These are phyloP conservation scores for Pedionomus torquatus DNA, from an alignment of 2,113 vertebrate genomes.

Conservation along the genomic window DNA sequence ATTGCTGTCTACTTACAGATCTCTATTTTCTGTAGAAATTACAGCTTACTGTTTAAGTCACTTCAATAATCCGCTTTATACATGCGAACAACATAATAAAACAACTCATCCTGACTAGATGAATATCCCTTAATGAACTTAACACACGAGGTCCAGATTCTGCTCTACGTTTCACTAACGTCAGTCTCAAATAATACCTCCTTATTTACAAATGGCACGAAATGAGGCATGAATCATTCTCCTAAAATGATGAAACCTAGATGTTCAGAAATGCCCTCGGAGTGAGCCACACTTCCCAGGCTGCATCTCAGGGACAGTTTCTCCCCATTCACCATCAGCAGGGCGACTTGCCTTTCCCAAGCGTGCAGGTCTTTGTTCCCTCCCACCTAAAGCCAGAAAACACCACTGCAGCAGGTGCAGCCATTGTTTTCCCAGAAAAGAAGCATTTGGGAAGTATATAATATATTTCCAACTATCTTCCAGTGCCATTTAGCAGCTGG, in stretches of 20 bases:
- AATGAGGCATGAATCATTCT: background rate
- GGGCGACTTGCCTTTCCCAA: background rate
- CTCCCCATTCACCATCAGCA: background rate
- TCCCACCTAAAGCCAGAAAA: background rate
- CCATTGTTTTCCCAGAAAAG: background rate
- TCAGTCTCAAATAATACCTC: background rate
- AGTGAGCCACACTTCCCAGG: background rate
- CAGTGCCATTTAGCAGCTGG: background rate
- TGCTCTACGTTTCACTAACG: background rate
- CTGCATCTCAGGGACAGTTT: background rate
- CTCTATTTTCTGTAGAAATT: conserved; percentile 71
- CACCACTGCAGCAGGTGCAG: background rate
- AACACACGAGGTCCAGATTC: background rate
- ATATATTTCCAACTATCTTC: background rate
- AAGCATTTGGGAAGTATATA: background rate
- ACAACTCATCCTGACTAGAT: conserved; percentile 38
- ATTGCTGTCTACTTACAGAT: conserved; percentile 62
- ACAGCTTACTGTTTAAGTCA: conserved; percentile 67
- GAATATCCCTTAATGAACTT: conserved; percentile 39
- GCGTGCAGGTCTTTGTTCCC: background rate
- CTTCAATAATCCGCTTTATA: conserved; percentile 59
- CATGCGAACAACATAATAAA: conserved; percentile 43
- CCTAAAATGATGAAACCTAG: background rate
- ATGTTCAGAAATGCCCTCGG: background rate
- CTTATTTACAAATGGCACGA: background rate